Evolutionary conservation across 1,140 invertebrate species (phyloP), one percentile per base, ranked within the genome.

Genomic region (Polyergus mexicanus): DNA sequence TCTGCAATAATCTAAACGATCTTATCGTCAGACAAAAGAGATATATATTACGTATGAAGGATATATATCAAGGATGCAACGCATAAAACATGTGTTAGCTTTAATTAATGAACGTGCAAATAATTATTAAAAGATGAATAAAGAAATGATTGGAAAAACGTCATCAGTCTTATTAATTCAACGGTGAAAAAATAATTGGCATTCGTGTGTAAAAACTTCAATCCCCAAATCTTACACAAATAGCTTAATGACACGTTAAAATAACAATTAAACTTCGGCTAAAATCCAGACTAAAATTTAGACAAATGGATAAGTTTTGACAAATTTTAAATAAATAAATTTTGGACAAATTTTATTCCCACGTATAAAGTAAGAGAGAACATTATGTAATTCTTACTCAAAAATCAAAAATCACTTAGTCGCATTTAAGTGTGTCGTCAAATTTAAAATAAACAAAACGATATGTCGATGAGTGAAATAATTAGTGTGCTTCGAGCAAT

Each of bases 401-500:
- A 28, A 28, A 28, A 28, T 75, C n/a, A 75, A 58, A 58, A 75
- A 58, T 35, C 11, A 28, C 10, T 51, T 22, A 13, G 4, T 41
- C 8, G 6, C 38, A 5, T 38, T 38, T n/a, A 35, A 77, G 35
- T 19, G 6, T 66, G 19, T 51, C 13, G 51, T 66, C 32, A 4
- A 47, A 38, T 51, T 78, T 78, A 8, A 77, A 44, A 35, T 7
- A 66, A 32, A 51, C 6, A 32, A 19, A n/a, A 65, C 51, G 13
- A 66, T 66, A 51, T 2, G 25, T 51, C 19, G 66, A 72, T 51
- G 4, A 32, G 13, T 83, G 13, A 28, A 83, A 44, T 72, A 81
- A 74, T 19, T 8, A 83, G 13, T 38, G 78, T 72, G 68, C 66
- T 81, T 72, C 51, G 54, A 81, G 38, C 54, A 81, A 72, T 35